These are phyloP conservation scores for Drosophila peninsularis DNA, from an alignment of 2,888 invertebrate genomes.

Conservation along the genomic window DNA sequence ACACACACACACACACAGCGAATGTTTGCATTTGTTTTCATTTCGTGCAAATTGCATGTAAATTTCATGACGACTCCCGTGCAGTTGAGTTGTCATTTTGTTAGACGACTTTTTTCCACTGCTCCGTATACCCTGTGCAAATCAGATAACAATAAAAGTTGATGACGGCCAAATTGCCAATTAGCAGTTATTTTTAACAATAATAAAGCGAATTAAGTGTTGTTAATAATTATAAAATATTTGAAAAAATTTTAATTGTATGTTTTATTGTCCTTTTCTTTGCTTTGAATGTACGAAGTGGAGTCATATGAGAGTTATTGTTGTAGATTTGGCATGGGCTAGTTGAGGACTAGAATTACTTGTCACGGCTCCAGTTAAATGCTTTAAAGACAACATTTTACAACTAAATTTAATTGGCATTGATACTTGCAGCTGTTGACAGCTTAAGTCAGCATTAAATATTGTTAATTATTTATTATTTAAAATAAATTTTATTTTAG, in stretches of 20 bases:
- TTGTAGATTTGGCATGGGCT: neutral
- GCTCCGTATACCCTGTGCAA: constrained; percentile 21
- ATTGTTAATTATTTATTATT: too few relatives aligned
- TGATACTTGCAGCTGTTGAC: too few relatives aligned
- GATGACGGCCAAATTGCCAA: neutral
- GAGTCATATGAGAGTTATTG: neutral
- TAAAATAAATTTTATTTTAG: too few relatives aligned
- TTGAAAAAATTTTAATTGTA: neutral
- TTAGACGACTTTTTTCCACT: constrained; percentile 20
- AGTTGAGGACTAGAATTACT: neutral
- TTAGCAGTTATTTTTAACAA: constrained; percentile 10
- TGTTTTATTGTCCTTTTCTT: neutral
- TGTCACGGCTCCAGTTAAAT: too few relatives aligned
- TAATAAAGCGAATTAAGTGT: neutral
- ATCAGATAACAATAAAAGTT: neutral
- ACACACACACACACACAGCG: constrained; percentile 1
- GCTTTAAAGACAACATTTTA: too few relatives aligned
- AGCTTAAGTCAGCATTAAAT: too few relatives aligned
- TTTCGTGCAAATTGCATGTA: constrained; percentile 64
- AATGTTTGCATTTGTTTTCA: constrained; percentile 43
- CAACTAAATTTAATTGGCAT: too few relatives aligned
- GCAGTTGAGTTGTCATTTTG: constrained; percentile 49
- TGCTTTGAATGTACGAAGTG: neutral
- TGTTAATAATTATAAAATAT: too few relatives aligned
- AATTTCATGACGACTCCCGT: constrained; percentile 70